Evolutionary conservation across 1,140 invertebrate species (phyloP).

Genomic region (Drosophila navojoa): DNA sequence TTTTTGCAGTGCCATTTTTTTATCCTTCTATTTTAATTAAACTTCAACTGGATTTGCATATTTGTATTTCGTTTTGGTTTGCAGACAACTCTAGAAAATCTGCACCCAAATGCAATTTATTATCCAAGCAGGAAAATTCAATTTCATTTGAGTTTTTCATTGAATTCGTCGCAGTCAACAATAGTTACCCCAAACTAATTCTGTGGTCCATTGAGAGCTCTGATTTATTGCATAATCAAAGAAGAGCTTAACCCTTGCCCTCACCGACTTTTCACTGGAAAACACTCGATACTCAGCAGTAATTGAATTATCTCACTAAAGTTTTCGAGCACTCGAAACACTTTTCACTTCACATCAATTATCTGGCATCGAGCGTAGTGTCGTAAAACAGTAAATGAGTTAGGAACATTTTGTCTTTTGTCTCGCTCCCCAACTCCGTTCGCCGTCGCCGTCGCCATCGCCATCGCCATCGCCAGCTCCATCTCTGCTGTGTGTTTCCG

Average conservation of each 20-base stretch:
- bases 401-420: conserved; percentile 8
- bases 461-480: neutral
- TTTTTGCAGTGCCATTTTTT: neutral
- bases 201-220: conserved; percentile 25
- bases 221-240: conserved; percentile 54
- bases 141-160: conserved; percentile 19
- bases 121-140: neutral
- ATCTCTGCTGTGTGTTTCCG: conserved; percentile 2
- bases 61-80: neutral
- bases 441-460: neutral
- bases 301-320: conserved; percentile 50
- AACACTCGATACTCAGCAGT: conserved; percentile 33
- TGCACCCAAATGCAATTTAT: conserved; percentile 13
- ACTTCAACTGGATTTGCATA: neutral
- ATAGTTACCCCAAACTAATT: conserved; percentile 15
- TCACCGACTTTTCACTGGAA: conserved; percentile 18
- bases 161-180: conserved; percentile 4
- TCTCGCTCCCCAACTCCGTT: neutral
- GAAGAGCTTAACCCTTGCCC: neutral
- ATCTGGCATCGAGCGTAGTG: conserved; percentile 9
- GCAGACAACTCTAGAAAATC: neutral
- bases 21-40: neutral
- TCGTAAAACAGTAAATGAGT: conserved; percentile 28
- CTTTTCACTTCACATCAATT: conserved; percentile 46
- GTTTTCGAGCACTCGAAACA: conserved; percentile 12